A percentile compares a stretch with the other conserved stretches of the same genome.
Conservation (phyloP, 2,888 invertebrate genomes). For the Epinotia nisella region DNA sequence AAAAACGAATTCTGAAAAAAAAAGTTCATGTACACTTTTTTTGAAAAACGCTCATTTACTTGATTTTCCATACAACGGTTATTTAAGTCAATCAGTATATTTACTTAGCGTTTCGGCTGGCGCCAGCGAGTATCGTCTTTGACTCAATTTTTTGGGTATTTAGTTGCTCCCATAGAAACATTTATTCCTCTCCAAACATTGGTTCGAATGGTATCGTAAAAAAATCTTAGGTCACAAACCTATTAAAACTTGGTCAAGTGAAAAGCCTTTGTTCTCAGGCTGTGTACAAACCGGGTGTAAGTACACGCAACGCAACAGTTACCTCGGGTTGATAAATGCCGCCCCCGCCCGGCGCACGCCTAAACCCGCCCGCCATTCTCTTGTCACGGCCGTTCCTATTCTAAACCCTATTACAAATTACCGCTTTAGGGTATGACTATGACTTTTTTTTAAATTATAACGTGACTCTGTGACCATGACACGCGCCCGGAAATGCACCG, state of each 20-base stretch:
- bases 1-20: no score
- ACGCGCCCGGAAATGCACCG: constrained; percentile 12
- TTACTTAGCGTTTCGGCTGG: no score
- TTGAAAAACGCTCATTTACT: no score
- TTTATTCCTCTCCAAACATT: no score
- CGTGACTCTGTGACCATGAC: constrained; percentile 24
- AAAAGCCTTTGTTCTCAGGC: constrained; percentile 63
- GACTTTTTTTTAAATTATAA: constrained; percentile 9
- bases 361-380: constrained; percentile 27
- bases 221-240: no score
- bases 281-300: constrained; percentile 41
- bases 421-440: constrained; percentile 11
- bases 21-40: no score
- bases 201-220: no score
- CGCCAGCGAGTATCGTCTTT: no score
- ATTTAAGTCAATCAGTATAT: no score
- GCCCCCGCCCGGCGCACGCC: constrained; percentile 51
- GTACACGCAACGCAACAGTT: constrained; percentile 69
- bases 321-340: constrained; percentile 54
- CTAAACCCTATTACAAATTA: constrained; percentile 24
- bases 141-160: no score
- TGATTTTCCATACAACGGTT: no score
- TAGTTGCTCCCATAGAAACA: no score
- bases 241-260: constrained; percentile 49
- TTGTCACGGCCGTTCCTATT: constrained; percentile 43